Evolutionary conservation across 2,888 invertebrate species (phyloP), one percentile per base, ranked within the genome.

Genomic region (Rutpela maculata): DNA sequence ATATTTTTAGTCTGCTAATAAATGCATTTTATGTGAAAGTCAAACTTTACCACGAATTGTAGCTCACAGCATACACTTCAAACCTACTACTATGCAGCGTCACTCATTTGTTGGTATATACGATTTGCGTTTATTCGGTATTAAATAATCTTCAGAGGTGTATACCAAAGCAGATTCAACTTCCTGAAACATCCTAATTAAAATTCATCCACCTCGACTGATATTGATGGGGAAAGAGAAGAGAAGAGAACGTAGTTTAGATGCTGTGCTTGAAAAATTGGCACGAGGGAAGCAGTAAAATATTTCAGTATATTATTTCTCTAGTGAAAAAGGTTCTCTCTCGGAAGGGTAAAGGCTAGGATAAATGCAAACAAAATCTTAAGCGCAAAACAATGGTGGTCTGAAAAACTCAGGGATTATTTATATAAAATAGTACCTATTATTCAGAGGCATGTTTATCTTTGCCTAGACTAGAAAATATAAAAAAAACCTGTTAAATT

Each of bases 101-200:
- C 7, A 60, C 15, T 31, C 3, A 31, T 60, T 60, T 60, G 11
- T 22, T 31, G 60, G 60, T 26, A 60, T 26, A 60, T n/a, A 31
- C 26, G 31, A 22, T n/a, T 31, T 31, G 7, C 4, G 31, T 60
- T 60, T 26, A 22, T 60, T 31, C 60, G 60, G n/a, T 17, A 65
- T 65, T 65, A 65, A 65, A 38, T 67, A 31, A 68, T 68, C 56
- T 68, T 68, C 57, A 17, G 57, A 55, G 35, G 11, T n/a, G 56
- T 56, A 55, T 68, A n/a, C 18, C 68, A 22, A 35, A 35, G 57
- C 57, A 35, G 57, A 26, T 59, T 59, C 57, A 35, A 69, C 35
- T 69, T 59, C 38, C 38, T 35, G 69, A 15, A 69, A 69, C 69
- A 35, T 69, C 69, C 69, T 69, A 59, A 69, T 69, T 69, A 69